Base-by-base conservation (phyloP, 2,113 vertebrate species). In the Hippocampus comes region DNA sequence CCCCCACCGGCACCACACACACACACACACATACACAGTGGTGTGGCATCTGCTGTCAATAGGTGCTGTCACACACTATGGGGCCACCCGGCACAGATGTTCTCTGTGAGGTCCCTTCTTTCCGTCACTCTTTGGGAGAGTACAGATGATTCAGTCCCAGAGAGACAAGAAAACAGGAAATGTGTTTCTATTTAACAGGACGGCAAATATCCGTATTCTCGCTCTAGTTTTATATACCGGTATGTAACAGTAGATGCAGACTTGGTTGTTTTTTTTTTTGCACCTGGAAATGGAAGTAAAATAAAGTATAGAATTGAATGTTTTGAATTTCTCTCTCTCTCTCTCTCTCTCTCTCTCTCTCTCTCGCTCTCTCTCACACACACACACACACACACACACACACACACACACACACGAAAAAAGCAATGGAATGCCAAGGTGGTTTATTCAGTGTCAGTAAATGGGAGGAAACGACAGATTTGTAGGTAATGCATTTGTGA, bases 11-110 rank as follows among this genome's bases (percentile, higher is more conserved):
- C 42, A 23, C 75, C 61, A n/a, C 48, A 14, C 49, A 21, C 59
- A 41, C 78, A n/a, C 25, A 25, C 25, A 65, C 61, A 53, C 73
- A 73, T 57, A 78, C 80, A 85, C 75, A 53, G 59, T 61, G 71
- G 0, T 41, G 80, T 80, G 21, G 85, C 87, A 82, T 84, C 84
- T 88, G 88, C 81, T 82, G 73, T 53, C 46, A 78, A 84, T 63
- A 66, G 74, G 70, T 69, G 57, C 73, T 83, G 85, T 84, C 82
- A 88, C 75, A 81, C 68, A 41, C 70, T 66, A 76, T 74, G 83
- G 82, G 12, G 63, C 71, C 60, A 20, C 60, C 77, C 48, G 30
- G 82, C 89, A 80, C 89, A 87, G 82, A 87, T 88, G 85, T 85
- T 81, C 80, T 63, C 78, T 81, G 86, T 23, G 42, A 83, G 77